Evolutionary conservation across 2,797 vertebrate genomes (phyloP), one percentile per base, ranked within the genome.

Genomic region (Lindbergichthys nudifrons): DNA sequence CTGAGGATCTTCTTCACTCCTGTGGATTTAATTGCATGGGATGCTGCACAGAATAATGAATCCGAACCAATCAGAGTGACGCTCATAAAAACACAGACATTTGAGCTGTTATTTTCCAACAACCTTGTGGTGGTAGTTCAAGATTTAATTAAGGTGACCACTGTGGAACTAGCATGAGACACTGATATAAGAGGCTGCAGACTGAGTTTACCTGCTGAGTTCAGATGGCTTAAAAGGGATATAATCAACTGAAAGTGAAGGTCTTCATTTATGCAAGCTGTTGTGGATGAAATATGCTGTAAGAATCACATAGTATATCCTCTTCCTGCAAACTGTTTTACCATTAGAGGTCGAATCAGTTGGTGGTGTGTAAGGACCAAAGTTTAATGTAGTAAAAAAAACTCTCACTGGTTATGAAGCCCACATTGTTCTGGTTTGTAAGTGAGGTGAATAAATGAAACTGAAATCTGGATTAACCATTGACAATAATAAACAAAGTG

Each of bases 71-170:
- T 65, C 58, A 60, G 65, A 36, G 15, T 53, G 21, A 64, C 26
- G 58, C 53, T 51, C n/a, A 21, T 23, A 23, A 57, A 18, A 65
- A 58, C 36, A 6, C 15, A 43, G 23, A 53, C 16, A 0, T 50
- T 36, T 56, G 43, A 36, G n/a, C 32, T 13, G 23, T 52, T 53
- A 36, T 58, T 68, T 68, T 59, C 48, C 11, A 30, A 26, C 19
- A 74, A 71, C 57, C 61, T 46, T 32, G 18, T 59, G 61, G 58
- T 52, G 46, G 23, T 36, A 71, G 39, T 72, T 45, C 23, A 11
- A 64, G 5, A 85, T 79, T 56, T 74, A 64, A 82, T 82, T 73
- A 67, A 43, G 48, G 39, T 70, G 69, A 66, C 71, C 56, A 73
- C 75, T 46, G 73, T 21, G 59, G 54, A 75, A 42, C 56, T 41